These are phyloP conservation scores for Salminus brasiliensis DNA, from an alignment of 2,113 vertebrate species.

Conservation along the genomic window DNA sequence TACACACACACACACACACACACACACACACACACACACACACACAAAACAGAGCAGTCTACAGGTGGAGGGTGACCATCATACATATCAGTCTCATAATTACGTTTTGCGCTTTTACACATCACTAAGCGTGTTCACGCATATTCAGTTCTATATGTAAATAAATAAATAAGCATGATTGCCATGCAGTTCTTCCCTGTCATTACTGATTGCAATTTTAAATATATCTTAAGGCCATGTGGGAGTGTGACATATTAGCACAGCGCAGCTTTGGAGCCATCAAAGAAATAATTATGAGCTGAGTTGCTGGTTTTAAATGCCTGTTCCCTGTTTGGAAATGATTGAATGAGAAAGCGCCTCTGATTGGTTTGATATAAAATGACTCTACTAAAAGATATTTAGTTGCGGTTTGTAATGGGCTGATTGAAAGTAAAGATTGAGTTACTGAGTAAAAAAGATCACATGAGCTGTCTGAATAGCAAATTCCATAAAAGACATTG, in stretches of 20 bases:
- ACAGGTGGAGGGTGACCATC: not conserved
- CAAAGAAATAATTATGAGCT: conserved; percentile 68
- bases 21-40: too few relatives aligned
- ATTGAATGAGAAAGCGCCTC: conserved; percentile 61
- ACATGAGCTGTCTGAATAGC: not conserved
- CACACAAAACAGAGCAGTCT: not conserved
- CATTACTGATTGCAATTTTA: conserved; percentile 9
- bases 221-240: conserved; percentile 4
- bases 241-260: conserved; percentile 1
- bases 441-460: not conserved
- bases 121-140: not conserved
- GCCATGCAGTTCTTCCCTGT: not conserved
- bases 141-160: not conserved
- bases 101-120: not conserved
- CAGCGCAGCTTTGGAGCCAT: conserved; percentile 53
- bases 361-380: conserved; percentile 48
- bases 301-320: conserved; percentile 64
- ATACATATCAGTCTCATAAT: not conserved
- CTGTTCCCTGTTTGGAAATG: conserved; percentile 55
- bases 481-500: not conserved
- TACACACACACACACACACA: too few relatives aligned
- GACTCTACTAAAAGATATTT: conserved; percentile 1
- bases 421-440: conserved; percentile 29
- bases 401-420: conserved; percentile 1
- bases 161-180: conserved; percentile 4